Conservation (phyloP, 2,888 invertebrate species). For the Hesperia comma region DNA sequence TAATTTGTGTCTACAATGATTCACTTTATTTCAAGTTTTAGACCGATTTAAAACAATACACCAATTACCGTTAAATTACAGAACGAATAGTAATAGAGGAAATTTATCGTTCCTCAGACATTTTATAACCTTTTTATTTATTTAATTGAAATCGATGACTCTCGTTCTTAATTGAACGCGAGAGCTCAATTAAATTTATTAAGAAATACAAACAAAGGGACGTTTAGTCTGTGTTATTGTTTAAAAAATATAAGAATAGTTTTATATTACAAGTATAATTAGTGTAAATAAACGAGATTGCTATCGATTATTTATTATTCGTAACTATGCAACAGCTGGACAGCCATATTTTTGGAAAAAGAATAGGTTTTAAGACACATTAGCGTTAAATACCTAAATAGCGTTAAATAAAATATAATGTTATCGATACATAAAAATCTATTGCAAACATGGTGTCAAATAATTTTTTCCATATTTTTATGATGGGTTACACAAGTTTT, state of each 20-base stretch:
- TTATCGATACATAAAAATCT: too few relatives aligned
- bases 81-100: slow-evolving; percentile 72
- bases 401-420: too few relatives aligned
- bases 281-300: not conserved
- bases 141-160: slow-evolving; percentile 78
- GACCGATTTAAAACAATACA: slow-evolving; percentile 77
- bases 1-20: slow-evolving; percentile 65
- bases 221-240: not conserved
- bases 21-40: slow-evolving; percentile 74
- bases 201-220: slow-evolving; percentile 1
- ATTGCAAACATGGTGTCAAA: too few relatives aligned
- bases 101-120: slow-evolving; percentile 74
- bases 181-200: slow-evolving; percentile 40
- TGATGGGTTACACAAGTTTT: too few relatives aligned
- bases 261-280: not conserved
- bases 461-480: too few relatives aligned
- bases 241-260: not conserved
- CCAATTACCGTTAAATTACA: slow-evolving; percentile 78
- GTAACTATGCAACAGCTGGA: not conserved
- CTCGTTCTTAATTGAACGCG: slow-evolving; percentile 65
- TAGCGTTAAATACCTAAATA: too few relatives aligned
- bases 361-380: too few relatives aligned
- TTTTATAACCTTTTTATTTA: slow-evolving; percentile 79
- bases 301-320: slow-evolving; percentile 16
- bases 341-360: too few relatives aligned